phyloP scores from a whole-genome alignment of 2,113 vertebrate genomes.

The Phalacrocorax brasilianus region DNA sequence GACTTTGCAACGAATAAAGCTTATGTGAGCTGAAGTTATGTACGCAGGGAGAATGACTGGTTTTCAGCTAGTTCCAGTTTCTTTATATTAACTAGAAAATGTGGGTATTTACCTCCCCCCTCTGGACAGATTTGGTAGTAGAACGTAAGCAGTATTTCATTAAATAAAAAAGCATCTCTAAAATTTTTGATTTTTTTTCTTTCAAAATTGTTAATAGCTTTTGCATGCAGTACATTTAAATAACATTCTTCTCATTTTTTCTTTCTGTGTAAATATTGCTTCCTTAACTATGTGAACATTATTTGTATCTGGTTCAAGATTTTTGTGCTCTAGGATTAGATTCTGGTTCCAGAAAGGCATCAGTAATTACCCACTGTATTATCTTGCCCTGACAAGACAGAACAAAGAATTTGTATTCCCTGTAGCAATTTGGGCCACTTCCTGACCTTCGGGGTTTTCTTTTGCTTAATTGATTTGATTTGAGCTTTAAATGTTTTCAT shows the following conservation, averaged over 20 bases:
- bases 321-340: neutral
- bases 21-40: neutral
- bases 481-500: neutral
- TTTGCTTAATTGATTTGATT: neutral
- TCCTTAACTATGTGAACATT: neutral
- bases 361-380: neutral
- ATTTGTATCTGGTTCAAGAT: neutral
- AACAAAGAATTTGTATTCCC: neutral
- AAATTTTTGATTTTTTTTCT: neutral
- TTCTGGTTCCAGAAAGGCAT: neutral
- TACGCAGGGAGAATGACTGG: neutral
- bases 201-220: neutral
- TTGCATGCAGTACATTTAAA: neutral
- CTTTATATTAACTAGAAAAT: neutral
- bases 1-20: neutral
- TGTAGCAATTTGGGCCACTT: neutral
- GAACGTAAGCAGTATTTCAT: neutral
- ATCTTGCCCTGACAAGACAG: neutral
- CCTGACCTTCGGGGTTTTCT: neutral
- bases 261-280: neutral
- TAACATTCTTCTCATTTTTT: neutral
- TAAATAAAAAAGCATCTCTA: neutral
- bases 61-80: neutral
- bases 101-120: neutral
- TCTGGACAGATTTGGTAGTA: neutral